These are phyloP conservation scores for Corythornis madagascariensis DNA, from an alignment of 2,113 vertebrate species.

Conservation along the genomic window DNA sequence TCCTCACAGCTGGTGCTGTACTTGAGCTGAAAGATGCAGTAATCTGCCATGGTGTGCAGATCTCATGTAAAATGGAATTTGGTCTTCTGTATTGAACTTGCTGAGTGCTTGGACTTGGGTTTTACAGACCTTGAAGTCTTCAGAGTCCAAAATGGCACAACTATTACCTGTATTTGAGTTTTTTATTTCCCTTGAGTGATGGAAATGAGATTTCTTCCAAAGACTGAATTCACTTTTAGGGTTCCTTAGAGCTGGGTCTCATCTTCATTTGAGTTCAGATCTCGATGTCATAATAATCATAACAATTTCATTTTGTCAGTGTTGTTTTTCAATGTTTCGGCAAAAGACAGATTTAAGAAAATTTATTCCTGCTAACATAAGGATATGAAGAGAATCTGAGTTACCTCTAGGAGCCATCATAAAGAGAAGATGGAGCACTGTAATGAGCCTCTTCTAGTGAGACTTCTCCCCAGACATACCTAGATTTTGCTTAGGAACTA, in stretches of 20 bases:
- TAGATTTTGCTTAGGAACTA: conserved; percentile 22
- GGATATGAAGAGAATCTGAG: background rate
- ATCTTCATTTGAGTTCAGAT: background rate
- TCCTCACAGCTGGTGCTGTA: background rate
- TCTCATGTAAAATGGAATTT: background rate
- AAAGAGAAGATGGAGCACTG: background rate
- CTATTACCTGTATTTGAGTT: background rate
- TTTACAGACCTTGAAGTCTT: background rate
- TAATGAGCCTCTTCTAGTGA: background rate
- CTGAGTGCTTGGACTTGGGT: background rate
- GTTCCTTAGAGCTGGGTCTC: background rate
- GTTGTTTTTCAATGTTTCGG: background rate
- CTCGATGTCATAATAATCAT: background rate
- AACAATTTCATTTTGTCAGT: background rate
- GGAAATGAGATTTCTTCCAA: background rate
- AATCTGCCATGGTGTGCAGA: background rate
- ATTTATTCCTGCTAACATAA: background rate
- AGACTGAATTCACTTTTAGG: background rate
- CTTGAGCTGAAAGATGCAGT: background rate
- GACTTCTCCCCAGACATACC: background rate
- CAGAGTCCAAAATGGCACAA: background rate
- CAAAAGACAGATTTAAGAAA: background rate
- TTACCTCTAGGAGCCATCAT: background rate
- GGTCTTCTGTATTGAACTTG: background rate
- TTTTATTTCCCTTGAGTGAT: background rate